Evolutionary conservation across 2,888 invertebrate genomes (phyloP), one percentile per base, ranked within the genome.

Genomic region (Neoascia interrupta): DNA sequence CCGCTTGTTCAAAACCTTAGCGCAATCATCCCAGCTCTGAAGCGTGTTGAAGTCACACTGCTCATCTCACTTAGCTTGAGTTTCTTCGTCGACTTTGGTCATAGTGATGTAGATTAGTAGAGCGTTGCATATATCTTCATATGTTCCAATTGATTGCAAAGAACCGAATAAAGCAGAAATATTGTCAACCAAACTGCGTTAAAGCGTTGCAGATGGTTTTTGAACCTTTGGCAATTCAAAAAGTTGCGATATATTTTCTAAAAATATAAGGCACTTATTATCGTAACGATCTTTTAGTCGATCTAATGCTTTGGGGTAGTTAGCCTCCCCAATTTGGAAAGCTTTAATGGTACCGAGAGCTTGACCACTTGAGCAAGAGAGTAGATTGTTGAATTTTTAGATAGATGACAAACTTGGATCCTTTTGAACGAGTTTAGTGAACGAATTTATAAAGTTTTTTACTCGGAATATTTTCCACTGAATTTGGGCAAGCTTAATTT

Each of bases 211-310:
- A 3, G 34, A 34, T n/a, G 34, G 34, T n/a, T 34, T 34, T n/a
- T 5, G n/a, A 34, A 34, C 34, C 26, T 26, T 26, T 5, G 26
- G 26, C 26, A 26, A 5, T 26, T 26, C 26, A 26, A 26, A 26
- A 26, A 26, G 26, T 26, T 26, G 26, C 5, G 26, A 26, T 26
- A 26, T 26, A n/a, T n/a, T n/a, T n/a, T n/a, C n/a, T n/a, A n/a
- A n/a, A n/a, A n/a, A n/a, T n/a, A n/a, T n/a, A n/a, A n/a, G n/a
- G n/a, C n/a, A 37, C 15, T 23, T 6, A 4, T 56, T 56, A 8
- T 56, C 56, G 23, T 56, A 39, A 0, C 56, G 5, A 15, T 56
- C 39, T 11, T 56, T 56, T 18, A 56, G 28, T n/a, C 56, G 28
- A 16, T n/a, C 28, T 1, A 56, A 6, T 5, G 53, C 53, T 8